Conservation (phyloP, 2,113 vertebrate species). For the Macaca fascicularis region T2T-MFA8v1.1 NC_088376.1:136385501-136386000, state of each 20-base stretch:
- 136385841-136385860: neutral
- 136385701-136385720: neutral
- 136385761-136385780: neutral
- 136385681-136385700: neutral
- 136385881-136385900: neutral
- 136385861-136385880: neutral
- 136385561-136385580: neutral
- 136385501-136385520: neutral
- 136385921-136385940: neutral
- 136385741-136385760: neutral
- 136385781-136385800: neutral
- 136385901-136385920: neutral
- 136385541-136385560: neutral
- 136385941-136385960: neutral
- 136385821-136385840: neutral
- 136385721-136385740: neutral
- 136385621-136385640: neutral
- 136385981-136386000: neutral
- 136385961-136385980: neutral
- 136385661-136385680: neutral
- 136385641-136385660: neutral
- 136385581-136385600: neutral
- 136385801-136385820: neutral
- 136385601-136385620: neutral
- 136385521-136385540: neutral